These are phyloP conservation scores for Dryobota labecula DNA, from an alignment of 2,888 invertebrate genomes.

Conservation along the genomic window DNA sequence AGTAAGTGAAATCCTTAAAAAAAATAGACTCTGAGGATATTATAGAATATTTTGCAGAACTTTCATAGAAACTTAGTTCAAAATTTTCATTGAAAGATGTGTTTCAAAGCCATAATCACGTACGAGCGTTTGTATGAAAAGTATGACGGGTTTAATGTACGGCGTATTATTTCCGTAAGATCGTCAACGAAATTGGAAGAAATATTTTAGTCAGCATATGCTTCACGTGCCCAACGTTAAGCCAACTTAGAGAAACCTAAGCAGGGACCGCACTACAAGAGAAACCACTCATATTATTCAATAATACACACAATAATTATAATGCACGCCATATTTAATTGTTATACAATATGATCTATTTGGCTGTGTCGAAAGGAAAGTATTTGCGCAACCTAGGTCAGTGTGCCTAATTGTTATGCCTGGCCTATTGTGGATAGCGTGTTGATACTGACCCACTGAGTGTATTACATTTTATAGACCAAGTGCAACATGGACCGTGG, in stretches of 20 bases:
- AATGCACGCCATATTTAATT: conserved; percentile 45
- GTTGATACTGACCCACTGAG: conserved; percentile 68
- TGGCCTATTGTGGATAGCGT: conserved; percentile 64
- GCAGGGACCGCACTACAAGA: conserved; percentile 7
- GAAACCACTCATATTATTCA: conserved; percentile 20
- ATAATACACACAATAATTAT: conserved; percentile 30
- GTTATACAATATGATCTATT: conserved; percentile 64
- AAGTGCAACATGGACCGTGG: conserved; percentile 15
- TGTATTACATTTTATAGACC: conserved; percentile 13
- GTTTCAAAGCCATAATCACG: too few species aligned
- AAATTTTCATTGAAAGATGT: too few species aligned
- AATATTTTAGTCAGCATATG: not conserved
- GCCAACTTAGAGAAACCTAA: not conserved
- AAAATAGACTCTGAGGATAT: too few species aligned
- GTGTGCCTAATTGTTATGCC: conserved; percentile 68
- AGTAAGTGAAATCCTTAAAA: too few species aligned
- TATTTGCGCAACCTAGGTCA: conserved; percentile 64
- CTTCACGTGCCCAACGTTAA: not conserved
- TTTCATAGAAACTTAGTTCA: too few species aligned
- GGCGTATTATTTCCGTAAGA: too few species aligned
- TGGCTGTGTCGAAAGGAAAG: conserved; percentile 68
- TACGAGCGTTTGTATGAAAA: too few species aligned
- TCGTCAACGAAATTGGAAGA: not conserved
- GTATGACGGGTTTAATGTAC: too few species aligned
- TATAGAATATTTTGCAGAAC: too few species aligned